phyloP scores from a whole-genome alignment of 2,888 invertebrate species.

The Polymixis lichenea region DNA sequence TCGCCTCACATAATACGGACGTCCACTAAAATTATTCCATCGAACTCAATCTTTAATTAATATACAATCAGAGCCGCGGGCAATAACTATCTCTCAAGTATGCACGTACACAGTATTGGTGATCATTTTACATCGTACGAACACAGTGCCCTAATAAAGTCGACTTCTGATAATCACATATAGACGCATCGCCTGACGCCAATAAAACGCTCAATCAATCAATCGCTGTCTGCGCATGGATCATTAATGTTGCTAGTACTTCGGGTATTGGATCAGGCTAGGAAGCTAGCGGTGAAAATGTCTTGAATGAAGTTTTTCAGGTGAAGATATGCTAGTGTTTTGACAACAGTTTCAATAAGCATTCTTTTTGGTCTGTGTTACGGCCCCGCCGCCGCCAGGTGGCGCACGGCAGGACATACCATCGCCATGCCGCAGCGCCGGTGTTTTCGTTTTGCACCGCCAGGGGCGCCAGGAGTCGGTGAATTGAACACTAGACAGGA shows the following conservation, averaged over 20 bases:
- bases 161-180: conserved; percentile 65
- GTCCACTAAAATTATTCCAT: conserved; percentile 21
- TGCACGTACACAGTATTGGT: conserved; percentile 48
- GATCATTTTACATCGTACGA: conserved; percentile 58
- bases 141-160: conserved; percentile 64
- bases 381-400: too few relatives aligned
- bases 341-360: too few relatives aligned
- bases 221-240: conserved; percentile 71
- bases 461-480: too few relatives aligned
- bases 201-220: conserved; percentile 75
- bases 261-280: conserved; percentile 53
- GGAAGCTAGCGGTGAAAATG: conserved; percentile 50
- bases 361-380: too few relatives aligned
- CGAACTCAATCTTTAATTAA: conserved; percentile 47
- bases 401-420: too few relatives aligned
- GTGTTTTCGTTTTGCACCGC: too few relatives aligned
- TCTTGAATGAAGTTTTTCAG: not conserved
- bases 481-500: too few relatives aligned
- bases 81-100: conserved; percentile 30
- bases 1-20: not conserved
- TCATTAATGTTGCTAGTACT: conserved; percentile 71
- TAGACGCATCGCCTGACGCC: conserved; percentile 64
- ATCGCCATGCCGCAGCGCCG: too few relatives aligned
- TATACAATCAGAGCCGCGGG: conserved; percentile 40
- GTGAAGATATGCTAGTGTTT: not conserved